Evolutionary conservation across 2,113 vertebrate genomes (phyloP).

Genomic region (Oryzias curvinotus): DNA sequence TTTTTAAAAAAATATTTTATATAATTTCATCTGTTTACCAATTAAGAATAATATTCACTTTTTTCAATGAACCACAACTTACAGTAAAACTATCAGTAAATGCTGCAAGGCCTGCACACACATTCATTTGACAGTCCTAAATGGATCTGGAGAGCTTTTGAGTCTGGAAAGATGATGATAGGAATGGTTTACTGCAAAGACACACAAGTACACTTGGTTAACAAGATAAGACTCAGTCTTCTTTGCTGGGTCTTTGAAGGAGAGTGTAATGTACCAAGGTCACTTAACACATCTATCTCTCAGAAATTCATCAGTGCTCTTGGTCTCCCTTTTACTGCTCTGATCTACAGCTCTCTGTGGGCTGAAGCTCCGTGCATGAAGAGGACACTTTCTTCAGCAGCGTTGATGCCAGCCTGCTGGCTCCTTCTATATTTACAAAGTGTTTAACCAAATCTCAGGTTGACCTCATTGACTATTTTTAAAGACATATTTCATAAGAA

Average conservation of each 20-base stretch:
- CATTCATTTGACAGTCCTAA: neutral
- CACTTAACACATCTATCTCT: conserved; percentile 73
- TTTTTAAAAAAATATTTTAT: too few relatives aligned
- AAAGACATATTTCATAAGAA: conserved; percentile 2
- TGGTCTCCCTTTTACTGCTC: conserved; percentile 64
- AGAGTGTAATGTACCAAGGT: conserved; percentile 72
- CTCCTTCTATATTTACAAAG: conserved; percentile 21
- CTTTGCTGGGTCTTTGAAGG: conserved; percentile 61
- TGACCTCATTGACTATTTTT: conserved; percentile 17
- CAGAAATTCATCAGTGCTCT: conserved; percentile 70
- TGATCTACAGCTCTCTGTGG: conserved; percentile 65
- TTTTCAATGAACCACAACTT: neutral
- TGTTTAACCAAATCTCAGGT: neutral
- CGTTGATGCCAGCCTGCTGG: conserved; percentile 33
- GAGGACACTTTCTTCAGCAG: conserved; percentile 46
- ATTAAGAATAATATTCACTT: neutral
- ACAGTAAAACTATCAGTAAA: neutral
- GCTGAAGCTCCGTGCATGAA: conserved; percentile 41
- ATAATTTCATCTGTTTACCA: too few relatives aligned
- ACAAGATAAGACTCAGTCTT: conserved; percentile 48
- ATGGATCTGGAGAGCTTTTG: conserved; percentile 2
- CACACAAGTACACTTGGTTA: conserved; percentile 25
- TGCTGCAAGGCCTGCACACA: neutral
- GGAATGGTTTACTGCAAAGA: neutral
- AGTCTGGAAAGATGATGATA: conserved; percentile 7